phyloP scores from a whole-genome alignment of 2,888 invertebrate species.

The Halictus quadricinctus region DNA sequence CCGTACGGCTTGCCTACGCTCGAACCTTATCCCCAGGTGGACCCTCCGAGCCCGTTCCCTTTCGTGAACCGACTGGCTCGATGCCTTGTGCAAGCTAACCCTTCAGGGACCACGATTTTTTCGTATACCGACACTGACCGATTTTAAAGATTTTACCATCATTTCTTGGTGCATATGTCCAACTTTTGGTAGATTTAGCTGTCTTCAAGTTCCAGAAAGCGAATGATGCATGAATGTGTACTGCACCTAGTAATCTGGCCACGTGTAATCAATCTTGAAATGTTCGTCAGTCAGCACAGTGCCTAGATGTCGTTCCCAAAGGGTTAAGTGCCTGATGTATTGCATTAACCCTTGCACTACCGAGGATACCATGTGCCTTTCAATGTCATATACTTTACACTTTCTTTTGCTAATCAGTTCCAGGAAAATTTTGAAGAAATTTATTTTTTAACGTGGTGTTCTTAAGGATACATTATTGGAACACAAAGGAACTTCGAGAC shows the following conservation, averaged over 20 bases:
- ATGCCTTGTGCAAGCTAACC: neutral
- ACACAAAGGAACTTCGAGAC: no score
- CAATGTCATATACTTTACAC: neutral
- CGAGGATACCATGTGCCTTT: neutral
- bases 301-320: neutral
- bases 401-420: neutral
- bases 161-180: neutral
- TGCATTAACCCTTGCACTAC: neutral
- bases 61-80: neutral
- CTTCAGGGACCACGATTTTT: neutral
- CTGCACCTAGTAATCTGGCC: neutral
- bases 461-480: no score
- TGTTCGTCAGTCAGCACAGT: neutral
- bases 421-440: no score
- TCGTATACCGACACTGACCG: neutral
- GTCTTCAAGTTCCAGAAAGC: neutral
- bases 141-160: neutral
- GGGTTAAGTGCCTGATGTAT: neutral
- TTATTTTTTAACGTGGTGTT: no score
- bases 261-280: constrained; percentile 1
- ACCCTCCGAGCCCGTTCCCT: neutral
- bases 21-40: constrained; percentile 29
- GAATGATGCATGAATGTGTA: neutral
- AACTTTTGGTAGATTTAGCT: neutral
- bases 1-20: constrained; percentile 28